Conservation (phyloP, 2,797 vertebrate species). For the Hoplostethus atlanticus region DNA sequence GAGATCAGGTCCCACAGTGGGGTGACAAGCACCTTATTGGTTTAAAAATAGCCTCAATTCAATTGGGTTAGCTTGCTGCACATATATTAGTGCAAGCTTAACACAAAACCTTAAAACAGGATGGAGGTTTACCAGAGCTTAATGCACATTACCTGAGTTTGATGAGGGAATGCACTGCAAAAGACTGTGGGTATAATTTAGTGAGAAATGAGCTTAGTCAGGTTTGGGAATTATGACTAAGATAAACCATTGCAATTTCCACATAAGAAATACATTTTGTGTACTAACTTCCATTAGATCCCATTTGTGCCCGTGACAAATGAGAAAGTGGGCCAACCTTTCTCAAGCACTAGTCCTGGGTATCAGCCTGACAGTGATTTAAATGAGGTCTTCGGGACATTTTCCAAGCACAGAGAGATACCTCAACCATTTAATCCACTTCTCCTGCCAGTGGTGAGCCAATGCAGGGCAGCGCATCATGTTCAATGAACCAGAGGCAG, state of each 20-base stretch:
- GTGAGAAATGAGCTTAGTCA: not conserved
- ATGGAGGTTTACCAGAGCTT: conserved; percentile 20
- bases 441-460: conserved; percentile 46
- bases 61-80: conserved; percentile 60
- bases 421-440: conserved; percentile 52
- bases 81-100: conserved; percentile 31
- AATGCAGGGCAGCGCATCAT: conserved; percentile 49
- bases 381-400: conserved; percentile 59
- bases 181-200: not conserved
- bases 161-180: not conserved
- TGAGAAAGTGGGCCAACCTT: conserved; percentile 20
- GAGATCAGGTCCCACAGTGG: conserved; percentile 49
- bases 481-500: conserved; percentile 41
- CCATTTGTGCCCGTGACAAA: conserved; percentile 6
- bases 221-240: not conserved
- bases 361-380: conserved; percentile 48
- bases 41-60: conserved; percentile 79
- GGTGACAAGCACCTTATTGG: conserved; percentile 69
- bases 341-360: conserved; percentile 2
- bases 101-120: conserved; percentile 38
- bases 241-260: conserved; percentile 7
- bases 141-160: not conserved
- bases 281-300: conserved; percentile 6
- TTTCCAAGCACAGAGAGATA: conserved; percentile 51
- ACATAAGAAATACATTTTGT: conserved; percentile 3